These are phyloP conservation scores for Clusia tigrina DNA, from an alignment of 2,888 invertebrate genomes.

Conservation along the genomic window DNA sequence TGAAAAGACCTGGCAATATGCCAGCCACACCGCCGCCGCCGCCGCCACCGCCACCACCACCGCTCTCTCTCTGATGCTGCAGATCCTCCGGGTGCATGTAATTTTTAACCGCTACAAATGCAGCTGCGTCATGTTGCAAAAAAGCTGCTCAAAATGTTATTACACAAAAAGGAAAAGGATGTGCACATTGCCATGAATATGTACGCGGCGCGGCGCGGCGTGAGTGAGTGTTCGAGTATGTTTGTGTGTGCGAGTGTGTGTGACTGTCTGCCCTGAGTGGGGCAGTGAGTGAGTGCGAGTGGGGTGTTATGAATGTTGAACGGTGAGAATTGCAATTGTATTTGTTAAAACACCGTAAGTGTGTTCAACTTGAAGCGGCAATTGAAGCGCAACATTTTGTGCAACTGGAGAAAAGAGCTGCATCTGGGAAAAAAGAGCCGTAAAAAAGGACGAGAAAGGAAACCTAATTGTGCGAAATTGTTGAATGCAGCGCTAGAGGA, in stretches of 20 bases:
- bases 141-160: neutral
- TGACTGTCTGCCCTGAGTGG: too few relatives aligned
- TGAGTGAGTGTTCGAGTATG: neutral
- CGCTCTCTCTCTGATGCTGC: neutral
- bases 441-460: neutral
- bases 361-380: slow-evolving; percentile 9
- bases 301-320: neutral
- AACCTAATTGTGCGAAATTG: neutral
- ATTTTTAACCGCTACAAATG: too few relatives aligned
- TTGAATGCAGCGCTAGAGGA: neutral
- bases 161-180: neutral
- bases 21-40: neutral
- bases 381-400: slow-evolving; percentile 7
- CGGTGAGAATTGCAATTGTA: slow-evolving; percentile 17
- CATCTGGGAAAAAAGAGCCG: neutral
- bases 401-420: neutral
- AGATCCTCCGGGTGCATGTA: too few relatives aligned
- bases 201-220: neutral
- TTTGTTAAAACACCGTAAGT: slow-evolving; percentile 28
- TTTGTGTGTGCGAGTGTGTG: slow-evolving; percentile 17
- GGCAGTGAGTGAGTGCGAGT: too few relatives aligned
- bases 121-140: neutral
- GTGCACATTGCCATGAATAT: too few relatives aligned
- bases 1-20: neutral
- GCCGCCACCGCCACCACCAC: neutral